Conservation (phyloP, 2,888 invertebrate genomes). For the Apamea crenata region DNA sequence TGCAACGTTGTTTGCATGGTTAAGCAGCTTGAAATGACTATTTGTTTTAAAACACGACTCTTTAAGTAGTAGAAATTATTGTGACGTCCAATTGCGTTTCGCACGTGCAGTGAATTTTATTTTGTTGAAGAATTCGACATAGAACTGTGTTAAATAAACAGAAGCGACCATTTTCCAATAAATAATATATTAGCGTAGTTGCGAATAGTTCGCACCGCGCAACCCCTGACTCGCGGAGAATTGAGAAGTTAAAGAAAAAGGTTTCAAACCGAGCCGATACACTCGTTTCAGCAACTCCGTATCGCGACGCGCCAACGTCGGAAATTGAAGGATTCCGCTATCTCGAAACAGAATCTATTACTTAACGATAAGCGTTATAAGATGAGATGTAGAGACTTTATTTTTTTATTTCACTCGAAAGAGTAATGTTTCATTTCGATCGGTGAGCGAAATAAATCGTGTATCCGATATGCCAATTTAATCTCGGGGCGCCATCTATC, state of each 20-base stretch:
- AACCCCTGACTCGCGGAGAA: slow-evolving; percentile 71
- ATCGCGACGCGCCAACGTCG: slow-evolving; percentile 52
- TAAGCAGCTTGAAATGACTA: slow-evolving; percentile 42
- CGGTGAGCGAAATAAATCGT: slow-evolving; percentile 76
- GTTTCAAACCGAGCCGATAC: slow-evolving; percentile 65
- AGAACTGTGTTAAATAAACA: slow-evolving; percentile 57
- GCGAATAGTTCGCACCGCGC: slow-evolving; percentile 74
- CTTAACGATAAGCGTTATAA: slow-evolving; percentile 62
- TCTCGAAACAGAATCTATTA: slow-evolving; percentile 66
- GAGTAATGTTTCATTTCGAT: slow-evolving; percentile 76
- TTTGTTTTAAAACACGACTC: slow-evolving; percentile 43
- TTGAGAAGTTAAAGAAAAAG: slow-evolving; percentile 78
- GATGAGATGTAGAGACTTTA: slow-evolving; percentile 50
- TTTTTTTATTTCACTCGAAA: slow-evolving; percentile 68
- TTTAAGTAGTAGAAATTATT: slow-evolving; percentile 37
- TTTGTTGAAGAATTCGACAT: slow-evolving; percentile 32
- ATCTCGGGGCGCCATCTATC: slow-evolving; percentile 85
- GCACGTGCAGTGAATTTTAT: slow-evolving; percentile 48
- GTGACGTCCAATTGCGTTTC: slow-evolving; percentile 40
- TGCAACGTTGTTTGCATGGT: slow-evolving; percentile 62
- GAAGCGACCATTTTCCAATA: slow-evolving; percentile 70
- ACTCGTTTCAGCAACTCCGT: slow-evolving; percentile 45
- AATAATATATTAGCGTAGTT: slow-evolving; percentile 76
- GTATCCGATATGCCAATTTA: slow-evolving; percentile 83
- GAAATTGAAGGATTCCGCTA: slow-evolving; percentile 69